Evolutionary conservation across 2,797 vertebrate species (phyloP), one percentile per base, ranked within the genome.

Genomic region (Argyrosomus regius): DNA sequence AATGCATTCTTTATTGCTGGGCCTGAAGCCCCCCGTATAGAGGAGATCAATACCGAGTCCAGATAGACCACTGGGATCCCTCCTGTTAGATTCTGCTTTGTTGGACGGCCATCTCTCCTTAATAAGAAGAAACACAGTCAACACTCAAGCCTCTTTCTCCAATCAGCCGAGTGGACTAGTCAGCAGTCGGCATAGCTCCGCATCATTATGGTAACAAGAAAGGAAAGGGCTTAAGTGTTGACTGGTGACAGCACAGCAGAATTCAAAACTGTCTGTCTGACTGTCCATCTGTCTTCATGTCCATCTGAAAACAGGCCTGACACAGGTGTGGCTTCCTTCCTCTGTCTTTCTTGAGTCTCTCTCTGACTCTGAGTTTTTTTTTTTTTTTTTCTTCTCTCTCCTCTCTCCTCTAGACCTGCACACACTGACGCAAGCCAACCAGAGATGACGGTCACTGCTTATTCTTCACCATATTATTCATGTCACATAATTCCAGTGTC

Each of bases 401-500:
- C 74, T 83, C 69, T 85, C 85, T 83, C 81, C 83, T 82, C 81
- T 43, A 78, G 84, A 85, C 88, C 86, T 79, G 85, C 89, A 90
- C 92, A 88, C 93, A 88, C 88, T 94, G 94, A 94, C 93, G 93
- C 93, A 94, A 91, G 84, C 84, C 48, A 80, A 75, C 85, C 80
- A 89, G 77, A 91, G 88, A 91, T 93, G 92, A 94, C 90, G 90
- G 91, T 87, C 93, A 92, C 91, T 71, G 88, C 90, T 92, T 89
- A 87, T 92, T 91, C 88, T 72, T 81, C 83, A 56, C 66, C 90
- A 79, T 92, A 92, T 92, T 95, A 94, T 94, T 94, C 94, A 90
- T 91, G 94, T 95, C 94, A 95, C 94, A 95, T 93, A 94, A 93
- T 94, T 87, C 87, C 92, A 82, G 83, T 86, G 89, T 93, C 93